Percentiles rank a stretch among this genome's conserved stretches.
These are phyloP conservation scores for Cybosia mesomella DNA, from an alignment of 2,888 invertebrate genomes.

Conservation along the genomic window DNA sequence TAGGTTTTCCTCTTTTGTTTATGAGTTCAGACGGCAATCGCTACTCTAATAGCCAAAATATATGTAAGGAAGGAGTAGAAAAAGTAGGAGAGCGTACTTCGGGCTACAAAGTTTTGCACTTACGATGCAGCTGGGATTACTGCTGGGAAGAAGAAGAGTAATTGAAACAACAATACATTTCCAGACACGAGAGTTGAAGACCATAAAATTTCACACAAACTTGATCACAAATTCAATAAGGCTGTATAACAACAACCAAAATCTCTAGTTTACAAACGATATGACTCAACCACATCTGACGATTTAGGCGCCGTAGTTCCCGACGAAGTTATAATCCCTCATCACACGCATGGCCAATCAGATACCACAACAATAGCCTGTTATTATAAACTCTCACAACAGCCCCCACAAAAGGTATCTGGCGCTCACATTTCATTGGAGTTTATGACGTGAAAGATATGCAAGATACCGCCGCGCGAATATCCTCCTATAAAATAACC, in stretches of 20 bases:
- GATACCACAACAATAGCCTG: constrained; percentile 18
- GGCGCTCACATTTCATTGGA: constrained; percentile 35
- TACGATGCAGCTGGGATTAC: no score
- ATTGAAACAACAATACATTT: no score
- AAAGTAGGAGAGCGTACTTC: no score
- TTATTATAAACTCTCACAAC: constrained; percentile 15
- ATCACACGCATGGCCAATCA: constrained; percentile 16
- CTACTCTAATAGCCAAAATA: no score
- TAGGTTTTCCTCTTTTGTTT: no score
- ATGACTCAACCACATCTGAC: constrained; percentile 14
- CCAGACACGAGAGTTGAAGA: not conserved
- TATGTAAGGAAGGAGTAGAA: no score
- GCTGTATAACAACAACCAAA: not conserved
- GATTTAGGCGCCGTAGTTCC: constrained; percentile 1
- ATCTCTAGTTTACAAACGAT: not conserved
- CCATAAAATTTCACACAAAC: not conserved
- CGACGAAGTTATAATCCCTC: constrained; percentile 24
- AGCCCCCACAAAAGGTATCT: constrained; percentile 17
- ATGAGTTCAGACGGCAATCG: no score
- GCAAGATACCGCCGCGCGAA: constrained; percentile 26
- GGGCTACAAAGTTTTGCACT: no score
- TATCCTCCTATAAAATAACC: constrained; percentile 28
- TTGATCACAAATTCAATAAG: not conserved
- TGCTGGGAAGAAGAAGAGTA: no score
- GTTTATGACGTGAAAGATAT: constrained; percentile 56